These are phyloP conservation scores for Oncorhynchus keta DNA, from an alignment of 2,113 vertebrate genomes.

Conservation along the genomic window DNA sequence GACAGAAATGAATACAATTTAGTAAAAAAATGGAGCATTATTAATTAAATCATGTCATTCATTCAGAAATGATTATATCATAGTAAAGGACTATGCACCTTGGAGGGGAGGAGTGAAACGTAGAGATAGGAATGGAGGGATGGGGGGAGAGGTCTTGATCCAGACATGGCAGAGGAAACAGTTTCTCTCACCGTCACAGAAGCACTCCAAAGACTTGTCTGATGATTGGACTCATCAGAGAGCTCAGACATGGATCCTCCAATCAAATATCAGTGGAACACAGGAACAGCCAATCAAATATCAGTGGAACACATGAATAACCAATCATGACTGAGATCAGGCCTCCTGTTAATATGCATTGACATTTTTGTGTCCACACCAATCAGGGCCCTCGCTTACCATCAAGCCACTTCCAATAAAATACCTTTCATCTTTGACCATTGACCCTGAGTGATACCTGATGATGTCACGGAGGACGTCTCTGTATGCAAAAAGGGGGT, in stretches of 20 bases:
- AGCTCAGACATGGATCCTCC: slow-evolving; percentile 25
- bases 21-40: background rate
- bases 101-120: background rate
- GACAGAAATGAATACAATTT: background rate
- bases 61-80: slow-evolving; percentile 24
- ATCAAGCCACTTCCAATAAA: slow-evolving; percentile 24
- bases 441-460: slow-evolving; percentile 34
- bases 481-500: slow-evolving; percentile 62
- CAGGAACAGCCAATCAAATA: too few relatives aligned
- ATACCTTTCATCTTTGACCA: slow-evolving; percentile 34
- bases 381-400: slow-evolving; percentile 31
- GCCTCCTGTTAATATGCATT: slow-evolving; percentile 49
- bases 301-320: slow-evolving; percentile 15
- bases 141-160: background rate
- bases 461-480: slow-evolving; percentile 36
- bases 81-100: slow-evolving; percentile 9
- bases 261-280: slow-evolving; percentile 14
- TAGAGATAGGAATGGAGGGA: background rate
- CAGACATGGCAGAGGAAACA: background rate
- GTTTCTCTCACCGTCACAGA: background rate
- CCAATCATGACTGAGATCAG: slow-evolving; percentile 28
- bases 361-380: slow-evolving; percentile 39
- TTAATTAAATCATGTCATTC: slow-evolving; percentile 12
- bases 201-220: slow-evolving; percentile 9
- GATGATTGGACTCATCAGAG: too few relatives aligned